These are phyloP conservation scores for Drosophila persimilis DNA, from an alignment of 1,140 invertebrate genomes.

Conservation along the genomic window DNA sequence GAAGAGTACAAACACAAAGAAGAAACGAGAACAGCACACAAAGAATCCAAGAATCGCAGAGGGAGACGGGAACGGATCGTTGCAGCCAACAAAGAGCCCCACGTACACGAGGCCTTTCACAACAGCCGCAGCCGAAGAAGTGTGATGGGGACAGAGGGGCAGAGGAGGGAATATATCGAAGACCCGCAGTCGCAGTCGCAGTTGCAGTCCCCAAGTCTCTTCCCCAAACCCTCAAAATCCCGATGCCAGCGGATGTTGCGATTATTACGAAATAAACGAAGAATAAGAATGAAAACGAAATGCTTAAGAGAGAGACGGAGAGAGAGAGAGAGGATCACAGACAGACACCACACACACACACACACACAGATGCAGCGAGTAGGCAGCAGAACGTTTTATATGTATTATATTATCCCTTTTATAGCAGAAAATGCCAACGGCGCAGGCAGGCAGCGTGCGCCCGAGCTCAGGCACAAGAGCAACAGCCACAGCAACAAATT, in stretches of 20 bases:
- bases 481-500: conserved; percentile 39
- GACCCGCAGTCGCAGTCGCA: conserved; percentile 38
- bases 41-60: conserved; percentile 23
- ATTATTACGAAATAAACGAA: conserved; percentile 80
- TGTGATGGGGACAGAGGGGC: neutral
- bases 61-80: conserved; percentile 18
- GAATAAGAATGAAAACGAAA: conserved; percentile 72
- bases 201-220: conserved; percentile 14
- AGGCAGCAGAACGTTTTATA: conserved; percentile 64
- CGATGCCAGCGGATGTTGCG: conserved; percentile 70
- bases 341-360: neutral
- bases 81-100: conserved; percentile 54
- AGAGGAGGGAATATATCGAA: conserved; percentile 9
- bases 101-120: conserved; percentile 1
- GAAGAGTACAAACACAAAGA: conserved; percentile 26
- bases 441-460: conserved; percentile 48
- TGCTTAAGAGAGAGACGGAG: conserved; percentile 10
- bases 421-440: conserved; percentile 74
- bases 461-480: no score
- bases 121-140: neutral
- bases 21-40: conserved; percentile 24
- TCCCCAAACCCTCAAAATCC: conserved; percentile 1
- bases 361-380: conserved; percentile 22
- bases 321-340: conserved; percentile 4
- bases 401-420: conserved; percentile 80